A percentile compares a stretch with the other conserved stretches of the same genome.
phyloP scores from a whole-genome alignment of 2,888 invertebrate genomes.

The Sminthurides aquaticus region DNA sequence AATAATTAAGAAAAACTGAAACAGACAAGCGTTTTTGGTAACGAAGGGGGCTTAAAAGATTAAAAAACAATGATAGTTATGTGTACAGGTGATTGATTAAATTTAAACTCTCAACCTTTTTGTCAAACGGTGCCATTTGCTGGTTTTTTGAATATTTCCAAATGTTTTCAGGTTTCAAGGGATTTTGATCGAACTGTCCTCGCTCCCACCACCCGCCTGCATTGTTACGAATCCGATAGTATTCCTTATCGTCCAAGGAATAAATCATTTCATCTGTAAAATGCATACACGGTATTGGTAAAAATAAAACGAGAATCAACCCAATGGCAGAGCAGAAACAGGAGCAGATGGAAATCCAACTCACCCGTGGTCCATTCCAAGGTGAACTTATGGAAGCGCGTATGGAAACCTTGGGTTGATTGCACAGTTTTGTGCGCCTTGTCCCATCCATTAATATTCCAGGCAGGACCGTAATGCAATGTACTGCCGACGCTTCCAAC shows the following conservation, averaged over 20 bases:
- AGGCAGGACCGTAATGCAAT: constrained; percentile 51
- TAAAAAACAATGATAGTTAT: no score
- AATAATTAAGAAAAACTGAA: not conserved
- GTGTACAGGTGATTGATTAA: no score
- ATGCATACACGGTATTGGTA: not conserved
- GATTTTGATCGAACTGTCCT: not conserved
- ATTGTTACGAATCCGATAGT: not conserved
- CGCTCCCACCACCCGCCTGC: not conserved
- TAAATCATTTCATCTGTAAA: not conserved
- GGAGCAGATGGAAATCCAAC: not conserved
- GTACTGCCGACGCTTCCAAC: constrained; percentile 1
- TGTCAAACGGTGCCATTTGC: not conserved
- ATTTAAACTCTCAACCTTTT: no score
- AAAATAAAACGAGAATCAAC: not conserved
- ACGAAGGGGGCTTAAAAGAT: no score
- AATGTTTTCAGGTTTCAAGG: not conserved
- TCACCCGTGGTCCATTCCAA: not conserved
- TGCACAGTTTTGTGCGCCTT: not conserved
- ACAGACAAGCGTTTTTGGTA: no score
- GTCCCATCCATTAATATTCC: constrained; percentile 34
- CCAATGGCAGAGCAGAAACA: not conserved
- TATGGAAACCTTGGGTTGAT: not conserved
- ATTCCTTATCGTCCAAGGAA: not conserved
- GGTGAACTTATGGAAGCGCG: not conserved
- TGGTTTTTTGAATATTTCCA: not conserved